Base-by-base conservation (phyloP, 2,797 vertebrate species). In the Notolabrus celidotus region DNA sequence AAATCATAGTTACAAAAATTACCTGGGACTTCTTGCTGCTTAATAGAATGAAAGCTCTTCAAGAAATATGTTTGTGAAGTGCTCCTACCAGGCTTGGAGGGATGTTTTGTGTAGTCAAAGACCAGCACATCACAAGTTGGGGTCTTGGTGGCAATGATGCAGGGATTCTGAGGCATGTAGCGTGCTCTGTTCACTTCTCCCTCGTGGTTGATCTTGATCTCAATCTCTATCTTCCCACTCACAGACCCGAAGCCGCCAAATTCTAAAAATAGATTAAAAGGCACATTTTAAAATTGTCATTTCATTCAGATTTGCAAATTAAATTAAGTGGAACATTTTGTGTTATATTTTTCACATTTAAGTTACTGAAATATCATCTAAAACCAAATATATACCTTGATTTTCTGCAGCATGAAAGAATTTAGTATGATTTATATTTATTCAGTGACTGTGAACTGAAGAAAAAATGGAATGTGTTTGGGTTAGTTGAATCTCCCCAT, bases 231-330 rank as follows among this genome's bases (percentile, higher is more conserved):
- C 84, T 99, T 99, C 1, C 97, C 97, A 82, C 98, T 99, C 2
- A 99, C 98, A 7, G 98, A 99, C 12, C 98, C 97, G 92, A 99
- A 99, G 50, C 97, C 98, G 85, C 97, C 97, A 90, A 99, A 99
- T 74, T 99, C 98, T 99, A 83, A 61, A 86, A 83, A 23, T 14
- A 11, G 14, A n/a, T 14, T n/a, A 70, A 50, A 31, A 0, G 11
- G 60, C 5, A 65, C 31, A n/a, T n/a, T n/a, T n/a, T n/a, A 8
- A 29, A 4, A 27, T 29, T 19, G 10, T 1, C 56, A 2, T 39
- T 10, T 49, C 4, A 23, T 20, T 1, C 3, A 11, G 46, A 19
- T 15, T 50, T 52, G 5, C 10, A 56, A 10, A 43, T 29, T 5
- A 10, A 5, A 5, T n/a, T 2, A 6, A 12, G 34, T 33, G 1